These are phyloP conservation scores for Hypomecis atomaria DNA, from an alignment of 2,888 invertebrate species.

Conservation along the genomic window DNA sequence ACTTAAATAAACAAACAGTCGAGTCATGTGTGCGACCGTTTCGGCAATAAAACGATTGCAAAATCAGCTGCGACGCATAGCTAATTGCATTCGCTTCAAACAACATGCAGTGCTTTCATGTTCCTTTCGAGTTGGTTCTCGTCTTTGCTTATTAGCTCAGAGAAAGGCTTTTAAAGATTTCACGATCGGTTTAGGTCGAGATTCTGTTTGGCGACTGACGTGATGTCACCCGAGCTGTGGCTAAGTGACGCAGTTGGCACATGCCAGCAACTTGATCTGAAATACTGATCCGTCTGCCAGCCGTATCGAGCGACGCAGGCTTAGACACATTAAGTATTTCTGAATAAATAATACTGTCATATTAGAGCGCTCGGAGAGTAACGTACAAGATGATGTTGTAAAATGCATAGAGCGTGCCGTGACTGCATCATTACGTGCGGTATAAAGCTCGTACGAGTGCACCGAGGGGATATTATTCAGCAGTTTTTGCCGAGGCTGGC, in stretches of 20 bases:
- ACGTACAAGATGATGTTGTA: constrained; percentile 59
- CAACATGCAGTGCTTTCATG: constrained; percentile 35
- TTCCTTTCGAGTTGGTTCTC: constrained; percentile 6
- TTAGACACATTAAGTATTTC: constrained; percentile 28
- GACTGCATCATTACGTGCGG: constrained; percentile 71
- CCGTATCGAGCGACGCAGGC: constrained; percentile 24
- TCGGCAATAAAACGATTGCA: constrained; percentile 43
- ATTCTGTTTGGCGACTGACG: constrained; percentile 32
- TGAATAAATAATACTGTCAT: constrained; percentile 39
- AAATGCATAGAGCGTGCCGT: constrained; percentile 66
- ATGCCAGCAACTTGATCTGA: constrained; percentile 56
- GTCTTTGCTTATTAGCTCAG: neutral
- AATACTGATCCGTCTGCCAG: constrained; percentile 30
- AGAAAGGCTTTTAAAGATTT: constrained; percentile 1
- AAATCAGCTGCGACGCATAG: constrained; percentile 42
- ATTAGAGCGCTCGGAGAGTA: constrained; percentile 45
- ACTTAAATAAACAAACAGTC: constrained; percentile 42
- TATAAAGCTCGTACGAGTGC: constrained; percentile 66
- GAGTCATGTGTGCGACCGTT: constrained; percentile 38
- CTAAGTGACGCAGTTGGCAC: constrained; percentile 75
- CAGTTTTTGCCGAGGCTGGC: constrained; percentile 72
- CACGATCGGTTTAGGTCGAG: neutral
- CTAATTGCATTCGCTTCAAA: constrained; percentile 37
- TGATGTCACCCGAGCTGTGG: constrained; percentile 60
- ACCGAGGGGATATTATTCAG: constrained; percentile 76